Conservation (phyloP, 2,888 invertebrate genomes). For the Eledona agricola region DNA sequence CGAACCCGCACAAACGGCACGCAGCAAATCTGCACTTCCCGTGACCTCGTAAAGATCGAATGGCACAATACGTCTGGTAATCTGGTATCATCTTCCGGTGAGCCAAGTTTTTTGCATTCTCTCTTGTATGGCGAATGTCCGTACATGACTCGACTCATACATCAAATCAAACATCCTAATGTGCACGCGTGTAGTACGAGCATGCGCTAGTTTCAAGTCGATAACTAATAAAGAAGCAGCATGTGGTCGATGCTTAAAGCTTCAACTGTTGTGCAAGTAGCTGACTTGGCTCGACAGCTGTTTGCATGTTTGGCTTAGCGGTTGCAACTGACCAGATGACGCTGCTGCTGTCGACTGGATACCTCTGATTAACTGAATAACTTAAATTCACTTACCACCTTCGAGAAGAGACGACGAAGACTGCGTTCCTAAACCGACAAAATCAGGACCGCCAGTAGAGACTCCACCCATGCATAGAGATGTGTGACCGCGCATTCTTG, state of each 20-base stretch:
- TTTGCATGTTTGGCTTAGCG: slow-evolving; percentile 30
- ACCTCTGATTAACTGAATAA: slow-evolving; percentile 1
- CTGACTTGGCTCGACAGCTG: slow-evolving; percentile 7
- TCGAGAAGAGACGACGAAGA: slow-evolving; percentile 20
- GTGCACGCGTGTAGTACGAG: slow-evolving; percentile 20
- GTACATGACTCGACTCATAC: slow-evolving; percentile 36
- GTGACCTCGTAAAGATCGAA: slow-evolving; percentile 33
- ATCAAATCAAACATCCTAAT: slow-evolving; percentile 38
- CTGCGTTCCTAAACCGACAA: slow-evolving; percentile 12
- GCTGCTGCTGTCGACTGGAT: slow-evolving; percentile 13
- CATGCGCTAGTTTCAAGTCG: slow-evolving; percentile 25
- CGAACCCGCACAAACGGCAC: slow-evolving; percentile 36
- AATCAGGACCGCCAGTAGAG: slow-evolving; percentile 25
- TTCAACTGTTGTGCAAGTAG: slow-evolving; percentile 10
- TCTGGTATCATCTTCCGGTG: slow-evolving; percentile 40
- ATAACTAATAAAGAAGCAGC: slow-evolving; percentile 27
- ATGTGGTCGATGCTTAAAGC: slow-evolving; percentile 20
- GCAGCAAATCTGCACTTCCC: slow-evolving; percentile 36
- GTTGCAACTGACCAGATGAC: slow-evolving; percentile 13
- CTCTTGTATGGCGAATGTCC: slow-evolving; percentile 29
- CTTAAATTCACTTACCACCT: slow-evolving; percentile 7
- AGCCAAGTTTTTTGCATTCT: slow-evolving; percentile 42
- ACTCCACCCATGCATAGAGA: slow-evolving; percentile 34
- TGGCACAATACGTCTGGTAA: no score
- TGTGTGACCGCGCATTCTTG: slow-evolving; percentile 36